phyloP scores from a whole-genome alignment of 1,140 invertebrate genomes.

The Anastatus disparis region DNA sequence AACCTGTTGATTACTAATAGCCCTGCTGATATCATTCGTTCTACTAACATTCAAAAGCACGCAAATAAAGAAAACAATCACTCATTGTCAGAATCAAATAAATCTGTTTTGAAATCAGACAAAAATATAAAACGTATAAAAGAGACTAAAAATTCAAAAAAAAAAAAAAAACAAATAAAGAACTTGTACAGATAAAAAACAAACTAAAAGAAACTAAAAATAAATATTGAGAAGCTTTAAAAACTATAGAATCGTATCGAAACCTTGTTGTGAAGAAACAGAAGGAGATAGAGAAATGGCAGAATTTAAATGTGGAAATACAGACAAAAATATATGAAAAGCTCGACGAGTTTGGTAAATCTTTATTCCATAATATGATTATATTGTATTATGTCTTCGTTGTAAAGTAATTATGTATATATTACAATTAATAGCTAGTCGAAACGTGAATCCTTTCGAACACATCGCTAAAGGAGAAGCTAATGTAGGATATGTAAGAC shows the following conservation, averaged over 20 bases:
- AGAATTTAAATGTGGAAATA: not conserved
- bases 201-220: not conserved
- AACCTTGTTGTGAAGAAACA: not conserved
- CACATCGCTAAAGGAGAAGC: not conserved
- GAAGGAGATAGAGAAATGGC: not conserved
- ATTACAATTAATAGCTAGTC: conserved; percentile 2
- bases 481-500: not conserved
- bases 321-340: not conserved
- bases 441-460: not conserved
- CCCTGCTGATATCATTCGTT: too few relatives aligned
- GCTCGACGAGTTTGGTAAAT: not conserved
- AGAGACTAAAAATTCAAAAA: not conserved
- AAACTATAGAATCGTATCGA: not conserved
- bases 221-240: not conserved
- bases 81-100: too few relatives aligned
- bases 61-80: too few relatives aligned
- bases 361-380: not conserved
- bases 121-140: too few relatives aligned
- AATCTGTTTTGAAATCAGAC: too few relatives aligned
- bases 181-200: too few relatives aligned
- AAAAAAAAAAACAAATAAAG: too few relatives aligned
- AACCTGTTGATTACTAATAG: too few relatives aligned
- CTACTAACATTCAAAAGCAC: too few relatives aligned
- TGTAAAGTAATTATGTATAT: not conserved
- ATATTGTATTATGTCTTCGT: not conserved